These are phyloP conservation scores for Pelecanoides urinatrix DNA, from an alignment of 2,113 vertebrate genomes.

Conservation along the genomic window DNA sequence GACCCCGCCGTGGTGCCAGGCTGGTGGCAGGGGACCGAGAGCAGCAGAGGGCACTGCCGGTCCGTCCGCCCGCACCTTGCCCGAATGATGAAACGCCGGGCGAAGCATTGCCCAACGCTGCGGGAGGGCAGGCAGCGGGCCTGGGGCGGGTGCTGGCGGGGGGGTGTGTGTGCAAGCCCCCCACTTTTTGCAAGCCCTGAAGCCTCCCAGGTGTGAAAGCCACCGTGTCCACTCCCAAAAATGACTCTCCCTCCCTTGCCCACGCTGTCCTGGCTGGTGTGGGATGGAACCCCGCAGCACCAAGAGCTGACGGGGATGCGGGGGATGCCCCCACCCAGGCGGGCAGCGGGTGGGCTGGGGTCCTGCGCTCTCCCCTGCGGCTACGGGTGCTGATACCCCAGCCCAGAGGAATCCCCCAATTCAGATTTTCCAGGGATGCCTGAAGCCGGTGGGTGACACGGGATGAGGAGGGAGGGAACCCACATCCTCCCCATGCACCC, in stretches of 20 bases:
- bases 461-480: not conserved
- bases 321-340: not conserved
- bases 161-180: rapidly evolving
- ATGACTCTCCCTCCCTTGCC: not conserved
- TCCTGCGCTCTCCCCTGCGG: not conserved
- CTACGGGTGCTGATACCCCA: not conserved
- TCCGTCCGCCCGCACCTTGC: not conserved
- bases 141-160: rapidly evolving
- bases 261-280: rapidly evolving
- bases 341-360: not conserved
- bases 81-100: rapidly evolving
- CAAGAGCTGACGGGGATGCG: not conserved
- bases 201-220: not conserved
- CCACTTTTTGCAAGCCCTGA: rapidly evolving
- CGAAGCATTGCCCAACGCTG: rapidly evolving
- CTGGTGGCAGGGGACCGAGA: not conserved
- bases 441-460: rapidly evolving
- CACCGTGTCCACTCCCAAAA: rapidly evolving
- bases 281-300: rapidly evolving
- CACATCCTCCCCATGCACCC: rapidly evolving
- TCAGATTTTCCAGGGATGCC: not conserved
- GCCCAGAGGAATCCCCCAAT: rapidly evolving
- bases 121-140: rapidly evolving
- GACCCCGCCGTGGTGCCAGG: rapidly evolving
- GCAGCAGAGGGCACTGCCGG: constrained; percentile 42